Percentiles rank a stretch among this genome's conserved stretches.
Evolutionary conservation across 1,140 invertebrate species (phyloP).

Genomic region (Dreissena rostriformis): DNA sequence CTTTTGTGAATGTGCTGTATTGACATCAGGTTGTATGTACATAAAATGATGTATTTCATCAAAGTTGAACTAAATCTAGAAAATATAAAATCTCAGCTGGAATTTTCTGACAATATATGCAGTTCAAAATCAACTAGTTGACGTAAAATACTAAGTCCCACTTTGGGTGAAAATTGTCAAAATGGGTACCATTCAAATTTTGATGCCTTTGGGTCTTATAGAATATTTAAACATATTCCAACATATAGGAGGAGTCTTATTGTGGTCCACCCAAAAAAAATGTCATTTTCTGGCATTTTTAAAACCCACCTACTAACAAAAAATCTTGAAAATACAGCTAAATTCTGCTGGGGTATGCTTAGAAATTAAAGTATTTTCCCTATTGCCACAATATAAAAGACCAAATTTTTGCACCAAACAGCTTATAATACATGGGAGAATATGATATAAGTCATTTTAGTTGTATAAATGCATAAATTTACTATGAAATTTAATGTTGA

Average conservation of each 20-base stretch:
- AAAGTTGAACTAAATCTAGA: not conserved
- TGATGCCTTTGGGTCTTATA: not conserved
- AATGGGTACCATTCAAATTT: constrained; percentile 54
- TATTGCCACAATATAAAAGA: constrained; percentile 1
- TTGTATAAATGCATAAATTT: not conserved
- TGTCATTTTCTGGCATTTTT: not conserved
- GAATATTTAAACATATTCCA: not conserved
- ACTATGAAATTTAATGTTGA: not conserved
- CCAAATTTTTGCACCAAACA: not conserved
- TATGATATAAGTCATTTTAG: not conserved
- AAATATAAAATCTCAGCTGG: not conserved
- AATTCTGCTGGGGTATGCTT: constrained; percentile 28
- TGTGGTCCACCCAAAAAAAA: constrained; percentile 20
- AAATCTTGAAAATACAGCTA: not conserved
- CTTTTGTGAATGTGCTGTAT: not conserved
- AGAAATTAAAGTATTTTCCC: not conserved
- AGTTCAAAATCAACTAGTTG: not conserved
- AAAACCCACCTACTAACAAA: not conserved
- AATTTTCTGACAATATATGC: not conserved
- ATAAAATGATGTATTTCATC: not conserved
- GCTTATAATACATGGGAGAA: not conserved
- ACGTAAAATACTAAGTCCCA: not conserved
- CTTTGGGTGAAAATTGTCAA: constrained; percentile 27
- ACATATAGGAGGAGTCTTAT: constrained; percentile 23
- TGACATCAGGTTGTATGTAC: not conserved